phyloP scores from a whole-genome alignment of 1,140 invertebrate species.

The Diachasmimorpha longicaudata region DNA sequence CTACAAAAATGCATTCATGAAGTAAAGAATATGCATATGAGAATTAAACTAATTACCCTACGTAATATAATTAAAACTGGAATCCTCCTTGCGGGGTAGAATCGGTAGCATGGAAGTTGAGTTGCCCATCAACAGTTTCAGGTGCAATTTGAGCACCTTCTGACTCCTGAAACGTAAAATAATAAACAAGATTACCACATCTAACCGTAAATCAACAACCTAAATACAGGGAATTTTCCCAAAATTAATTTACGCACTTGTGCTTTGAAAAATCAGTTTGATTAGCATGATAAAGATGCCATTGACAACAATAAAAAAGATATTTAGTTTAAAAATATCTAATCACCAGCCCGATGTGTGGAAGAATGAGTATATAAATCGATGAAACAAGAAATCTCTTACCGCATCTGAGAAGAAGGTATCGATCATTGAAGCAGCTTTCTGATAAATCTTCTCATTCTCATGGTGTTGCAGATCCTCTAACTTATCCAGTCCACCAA shows the following conservation, averaged over 20 bases:
- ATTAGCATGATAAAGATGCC: too few relatives aligned
- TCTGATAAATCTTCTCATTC: conserved; percentile 83
- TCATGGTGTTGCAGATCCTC: conserved; percentile 77
- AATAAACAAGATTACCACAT: conserved; percentile 17
- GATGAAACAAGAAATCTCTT: conserved; percentile 22
- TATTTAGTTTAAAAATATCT: background rate
- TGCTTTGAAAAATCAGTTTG: too few relatives aligned
- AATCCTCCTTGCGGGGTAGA: conserved; percentile 37
- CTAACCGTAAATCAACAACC: background rate
- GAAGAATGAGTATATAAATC: background rate
- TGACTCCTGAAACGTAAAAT: conserved; percentile 35
- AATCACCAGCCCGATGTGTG: background rate
- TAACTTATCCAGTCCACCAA: conserved; percentile 76
- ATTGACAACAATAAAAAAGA: too few relatives aligned
- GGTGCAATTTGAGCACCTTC: conserved; percentile 35
- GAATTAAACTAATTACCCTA: background rate
- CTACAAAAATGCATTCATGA: background rate
- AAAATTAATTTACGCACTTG: too few relatives aligned
- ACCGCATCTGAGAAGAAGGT: conserved; percentile 75
- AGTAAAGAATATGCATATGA: background rate
- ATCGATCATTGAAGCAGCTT: conserved; percentile 82
- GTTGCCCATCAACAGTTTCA: conserved; percentile 33
- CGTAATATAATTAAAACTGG: conserved; percentile 35
- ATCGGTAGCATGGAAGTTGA: conserved; percentile 47
- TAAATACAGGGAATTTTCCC: too few relatives aligned